A percentile compares a stretch with the other conserved stretches of the same genome.
These are phyloP conservation scores for Conus ventricosus DNA, from an alignment of 1,140 invertebrate species.

Conservation along the genomic window DNA sequence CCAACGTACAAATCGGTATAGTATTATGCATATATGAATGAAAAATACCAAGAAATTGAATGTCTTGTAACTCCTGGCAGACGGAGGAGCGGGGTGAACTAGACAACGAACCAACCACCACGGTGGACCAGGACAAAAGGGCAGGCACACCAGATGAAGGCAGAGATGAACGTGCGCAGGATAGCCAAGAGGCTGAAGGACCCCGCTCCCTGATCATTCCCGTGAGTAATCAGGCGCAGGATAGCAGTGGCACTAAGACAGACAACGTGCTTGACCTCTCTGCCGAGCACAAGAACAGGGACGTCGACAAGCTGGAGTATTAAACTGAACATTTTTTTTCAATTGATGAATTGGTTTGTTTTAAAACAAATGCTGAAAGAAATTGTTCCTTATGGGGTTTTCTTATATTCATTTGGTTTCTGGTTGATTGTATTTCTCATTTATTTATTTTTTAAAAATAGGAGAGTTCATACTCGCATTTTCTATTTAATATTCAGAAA, in stretches of 20 bases:
- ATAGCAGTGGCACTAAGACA: not conserved
- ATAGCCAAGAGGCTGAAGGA: not conserved
- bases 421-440: no score
- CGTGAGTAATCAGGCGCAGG: not conserved
- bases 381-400: no score
- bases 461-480: no score
- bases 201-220: slow-evolving; percentile 13
- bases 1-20: no score
- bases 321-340: slow-evolving; percentile 1
- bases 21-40: no score
- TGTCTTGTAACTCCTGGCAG: not conserved
- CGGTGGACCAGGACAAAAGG: not conserved
- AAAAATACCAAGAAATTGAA: no score
- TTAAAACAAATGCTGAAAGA: no score
- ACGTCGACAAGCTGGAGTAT: slow-evolving; percentile 53
- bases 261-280: not conserved
- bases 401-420: no score
- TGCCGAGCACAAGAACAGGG: slow-evolving; percentile 42
- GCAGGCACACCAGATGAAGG: not conserved
- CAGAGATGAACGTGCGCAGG: slow-evolving; percentile 1
- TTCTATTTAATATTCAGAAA: no score
- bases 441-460: no score
- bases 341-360: no score
- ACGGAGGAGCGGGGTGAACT: not conserved
- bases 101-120: not conserved